Evolutionary conservation across 2,888 invertebrate species (phyloP).

Genomic region (Diaphora mendica): DNA sequence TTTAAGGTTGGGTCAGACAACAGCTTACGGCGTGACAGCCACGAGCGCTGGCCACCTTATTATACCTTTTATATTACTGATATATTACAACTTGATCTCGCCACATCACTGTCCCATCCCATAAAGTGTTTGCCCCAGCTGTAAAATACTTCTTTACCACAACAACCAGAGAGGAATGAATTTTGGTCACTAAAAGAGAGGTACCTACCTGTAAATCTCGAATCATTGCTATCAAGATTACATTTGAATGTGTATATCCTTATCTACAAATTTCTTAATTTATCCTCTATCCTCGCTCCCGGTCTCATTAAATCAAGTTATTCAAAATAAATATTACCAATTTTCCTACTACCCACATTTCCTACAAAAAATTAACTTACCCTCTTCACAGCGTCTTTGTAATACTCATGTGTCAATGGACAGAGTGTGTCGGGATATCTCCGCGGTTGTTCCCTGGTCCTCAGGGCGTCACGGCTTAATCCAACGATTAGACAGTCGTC

Average conservation of each 20-base stretch:
- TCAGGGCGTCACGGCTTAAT: constrained; percentile 68
- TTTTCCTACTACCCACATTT: not conserved
- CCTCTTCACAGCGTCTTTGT: constrained; percentile 73
- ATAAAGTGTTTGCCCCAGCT: not conserved
- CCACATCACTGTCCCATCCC: not conserved
- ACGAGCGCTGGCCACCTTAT: not conserved
- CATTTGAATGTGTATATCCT: no score
- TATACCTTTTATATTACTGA: no score
- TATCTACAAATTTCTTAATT: no score
- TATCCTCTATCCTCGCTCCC: no score
- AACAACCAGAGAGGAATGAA: no score
- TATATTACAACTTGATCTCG: not conserved
- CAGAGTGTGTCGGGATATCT: constrained; percentile 70
- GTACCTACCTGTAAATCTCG: no score
- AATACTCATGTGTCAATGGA: constrained; percentile 70
- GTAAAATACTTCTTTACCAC: no score
- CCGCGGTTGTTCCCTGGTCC: constrained; percentile 57
- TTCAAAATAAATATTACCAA: not conserved
- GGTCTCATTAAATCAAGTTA: no score
- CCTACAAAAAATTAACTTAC: constrained; percentile 43
- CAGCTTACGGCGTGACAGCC: not conserved
- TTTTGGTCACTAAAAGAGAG: no score
- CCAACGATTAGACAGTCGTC: constrained; percentile 79
- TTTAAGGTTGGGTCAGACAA: not conserved
- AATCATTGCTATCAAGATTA: not conserved